Evolutionary conservation across 2,113 vertebrate genomes (phyloP).

Genomic region (Pedionomus torquatus): DNA sequence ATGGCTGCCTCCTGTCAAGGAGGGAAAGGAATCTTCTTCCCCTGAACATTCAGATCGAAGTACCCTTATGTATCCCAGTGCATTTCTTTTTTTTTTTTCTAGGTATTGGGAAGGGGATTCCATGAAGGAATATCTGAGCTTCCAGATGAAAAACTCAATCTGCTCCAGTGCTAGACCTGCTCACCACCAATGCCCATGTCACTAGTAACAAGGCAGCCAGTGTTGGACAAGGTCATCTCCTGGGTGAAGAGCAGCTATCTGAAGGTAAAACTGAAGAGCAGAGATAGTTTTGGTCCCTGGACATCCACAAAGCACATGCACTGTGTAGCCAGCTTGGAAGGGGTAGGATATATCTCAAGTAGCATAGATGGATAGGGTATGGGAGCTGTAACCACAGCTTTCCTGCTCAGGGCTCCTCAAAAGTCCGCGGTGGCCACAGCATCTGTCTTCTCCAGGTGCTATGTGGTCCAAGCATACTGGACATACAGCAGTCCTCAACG

Average conservation of each 20-base stretch:
- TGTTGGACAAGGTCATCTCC: background rate
- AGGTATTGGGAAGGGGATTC: background rate
- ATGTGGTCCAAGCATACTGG: background rate
- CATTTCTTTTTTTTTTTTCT: background rate
- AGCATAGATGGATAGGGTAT: accelerated
- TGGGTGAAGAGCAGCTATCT: background rate
- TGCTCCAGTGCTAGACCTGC: background rate
- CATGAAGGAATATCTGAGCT: background rate
- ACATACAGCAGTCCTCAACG: too few relatives aligned
- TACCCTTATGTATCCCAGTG: accelerated
- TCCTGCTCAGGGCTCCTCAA: background rate
- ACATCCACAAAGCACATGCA: accelerated
- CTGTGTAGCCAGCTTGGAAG: background rate
- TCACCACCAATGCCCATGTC: background rate
- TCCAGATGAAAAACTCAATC: background rate
- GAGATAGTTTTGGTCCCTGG: background rate
- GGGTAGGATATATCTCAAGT: background rate
- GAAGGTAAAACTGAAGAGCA: background rate
- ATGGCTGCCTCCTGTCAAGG: background rate
- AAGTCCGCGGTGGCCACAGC: background rate
- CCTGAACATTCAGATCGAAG: background rate
- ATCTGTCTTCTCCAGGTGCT: background rate
- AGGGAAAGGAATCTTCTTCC: background rate
- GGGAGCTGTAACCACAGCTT: background rate
- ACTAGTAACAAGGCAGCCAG: background rate